These are phyloP conservation scores for Euphysa ruthae DNA, from an alignment of 30 jellyfish, hydroid and myxozoan genomes.

Conservation along the genomic window DNA sequence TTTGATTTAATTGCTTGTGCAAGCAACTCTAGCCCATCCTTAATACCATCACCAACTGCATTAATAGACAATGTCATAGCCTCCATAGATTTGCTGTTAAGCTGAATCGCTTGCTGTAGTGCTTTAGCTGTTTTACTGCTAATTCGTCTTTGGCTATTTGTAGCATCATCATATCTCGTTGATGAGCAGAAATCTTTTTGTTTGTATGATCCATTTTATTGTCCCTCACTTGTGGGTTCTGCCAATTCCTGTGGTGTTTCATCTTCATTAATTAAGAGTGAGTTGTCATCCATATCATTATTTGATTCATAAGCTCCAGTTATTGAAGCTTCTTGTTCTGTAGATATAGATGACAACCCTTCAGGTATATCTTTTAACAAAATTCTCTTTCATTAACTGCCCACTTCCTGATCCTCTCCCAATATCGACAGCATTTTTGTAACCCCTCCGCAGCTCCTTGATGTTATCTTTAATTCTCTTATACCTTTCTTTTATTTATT, in stretches of 20 bases:
- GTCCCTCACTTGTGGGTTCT: too few relatives aligned
- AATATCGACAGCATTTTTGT: slow-evolving; percentile 28
- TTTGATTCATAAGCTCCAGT: too few relatives aligned
- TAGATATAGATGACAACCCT: too few relatives aligned
- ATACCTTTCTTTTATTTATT: slow-evolving; percentile 24
- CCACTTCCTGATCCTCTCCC: slow-evolving; percentile 52
- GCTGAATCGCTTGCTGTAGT: too few relatives aligned
- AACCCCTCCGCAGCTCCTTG: slow-evolving; percentile 14
- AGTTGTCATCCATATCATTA: too few relatives aligned
- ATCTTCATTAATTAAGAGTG: too few relatives aligned
- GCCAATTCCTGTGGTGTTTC: too few relatives aligned
- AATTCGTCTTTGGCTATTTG: slow-evolving; percentile 9
- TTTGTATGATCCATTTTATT: too few relatives aligned
- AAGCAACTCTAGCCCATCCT: slow-evolving; percentile 11
- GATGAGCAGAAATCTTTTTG: too few relatives aligned
- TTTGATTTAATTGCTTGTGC: slow-evolving; percentile 10
- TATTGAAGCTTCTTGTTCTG: too few relatives aligned
- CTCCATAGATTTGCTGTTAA: slow-evolving; percentile 18
- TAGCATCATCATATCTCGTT: too few relatives aligned
- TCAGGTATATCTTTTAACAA: slow-evolving; percentile 4
- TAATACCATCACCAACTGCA: slow-evolving; percentile 20
- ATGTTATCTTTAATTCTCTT: slow-evolving; percentile 24
- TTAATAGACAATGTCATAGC: slow-evolving; percentile 8
- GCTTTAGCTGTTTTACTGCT: too few relatives aligned
- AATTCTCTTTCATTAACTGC: slow-evolving; percentile 11